phyloP scores from a whole-genome alignment of 2,888 invertebrate species.

The Sinotaia quadrata region DNA sequence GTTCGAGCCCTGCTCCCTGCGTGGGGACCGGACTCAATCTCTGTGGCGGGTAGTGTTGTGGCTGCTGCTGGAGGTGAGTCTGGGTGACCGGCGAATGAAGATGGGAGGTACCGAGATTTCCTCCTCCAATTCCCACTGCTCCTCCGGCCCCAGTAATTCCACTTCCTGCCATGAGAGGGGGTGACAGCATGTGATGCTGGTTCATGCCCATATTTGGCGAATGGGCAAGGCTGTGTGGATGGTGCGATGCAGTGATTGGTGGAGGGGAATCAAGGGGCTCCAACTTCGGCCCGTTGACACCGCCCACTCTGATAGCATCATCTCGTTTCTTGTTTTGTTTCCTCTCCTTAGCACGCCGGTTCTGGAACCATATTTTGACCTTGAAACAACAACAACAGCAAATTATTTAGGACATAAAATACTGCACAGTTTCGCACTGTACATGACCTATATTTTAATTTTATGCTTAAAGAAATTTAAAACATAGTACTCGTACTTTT shows the following conservation, averaged over 20 bases:
- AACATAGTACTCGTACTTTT: no score
- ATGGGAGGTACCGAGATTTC: background rate
- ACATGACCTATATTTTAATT: no score
- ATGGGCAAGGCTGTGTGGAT: conserved; percentile 37
- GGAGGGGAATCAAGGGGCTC: conserved; percentile 29
- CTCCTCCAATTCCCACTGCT: background rate
- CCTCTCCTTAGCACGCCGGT: conserved; percentile 77
- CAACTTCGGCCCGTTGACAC: conserved; percentile 30
- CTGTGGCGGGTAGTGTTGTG: conserved; percentile 29
- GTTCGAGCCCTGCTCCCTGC: conserved; percentile 19
- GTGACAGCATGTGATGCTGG: conserved; percentile 33
- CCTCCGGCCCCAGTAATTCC: no score
- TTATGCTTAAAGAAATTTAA: no score
- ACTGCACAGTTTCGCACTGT: no score
- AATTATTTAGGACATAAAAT: no score
- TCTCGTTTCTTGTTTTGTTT: conserved; percentile 85
- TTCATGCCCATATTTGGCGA: conserved; percentile 42
- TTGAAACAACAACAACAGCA: conserved; percentile 21
- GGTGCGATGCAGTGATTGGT: conserved; percentile 30
- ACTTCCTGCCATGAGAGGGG: background rate
- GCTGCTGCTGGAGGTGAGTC: conserved; percentile 28
- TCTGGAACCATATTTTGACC: conserved; percentile 67
- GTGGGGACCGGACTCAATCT: background rate
- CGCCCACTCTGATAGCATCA: conserved; percentile 71
- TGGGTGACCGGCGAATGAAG: conserved; percentile 35